Percentiles rank a stretch among this genome's conserved stretches.
Evolutionary conservation across 2,888 invertebrate species (phyloP).

Genomic region (Lasioglossum leucozonium): DNA sequence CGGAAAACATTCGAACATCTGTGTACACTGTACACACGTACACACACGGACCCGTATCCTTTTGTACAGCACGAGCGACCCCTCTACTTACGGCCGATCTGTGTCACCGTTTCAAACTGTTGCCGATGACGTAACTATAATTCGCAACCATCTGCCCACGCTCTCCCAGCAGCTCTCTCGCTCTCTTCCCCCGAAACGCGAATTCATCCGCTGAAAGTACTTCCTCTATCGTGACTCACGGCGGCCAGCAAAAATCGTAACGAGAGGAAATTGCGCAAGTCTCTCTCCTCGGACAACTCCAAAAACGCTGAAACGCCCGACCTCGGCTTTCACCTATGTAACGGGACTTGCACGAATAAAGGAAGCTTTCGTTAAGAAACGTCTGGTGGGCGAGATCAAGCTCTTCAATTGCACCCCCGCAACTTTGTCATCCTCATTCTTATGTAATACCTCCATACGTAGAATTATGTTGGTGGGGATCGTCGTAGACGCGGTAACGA

Average conservation of each 20-base stretch:
- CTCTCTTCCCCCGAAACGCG: slow-evolving; percentile 9
- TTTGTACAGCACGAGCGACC: slow-evolving; percentile 32
- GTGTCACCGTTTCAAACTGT: slow-evolving; percentile 67
- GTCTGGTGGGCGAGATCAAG: neutral
- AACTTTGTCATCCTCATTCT: neutral
- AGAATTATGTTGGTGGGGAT: too few species aligned
- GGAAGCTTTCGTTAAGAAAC: neutral
- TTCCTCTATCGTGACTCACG: neutral
- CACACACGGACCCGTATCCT: neutral
- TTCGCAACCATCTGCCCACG: slow-evolving; percentile 34
- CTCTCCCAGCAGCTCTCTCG: slow-evolving; percentile 29
- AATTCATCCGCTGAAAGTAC: neutral
- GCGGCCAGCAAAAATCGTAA: neutral
- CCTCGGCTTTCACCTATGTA: neutral
- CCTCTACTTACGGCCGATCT: slow-evolving; percentile 62
- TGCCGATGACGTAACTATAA: slow-evolving; percentile 68
- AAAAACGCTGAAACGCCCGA: neutral
- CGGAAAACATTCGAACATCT: neutral
- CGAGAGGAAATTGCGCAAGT: neutral
- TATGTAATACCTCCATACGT: too few species aligned
- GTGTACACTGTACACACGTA: neutral
- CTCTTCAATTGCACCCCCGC: neutral
- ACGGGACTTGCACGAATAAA: neutral
- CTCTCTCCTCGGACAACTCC: slow-evolving; percentile 1
- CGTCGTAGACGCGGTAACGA: too few species aligned